A percentile compares a stretch with the other conserved stretches of the same genome.
Evolutionary conservation across 2,888 invertebrate species (phyloP).

Genomic region (Teinopalpus imperialis): DNA sequence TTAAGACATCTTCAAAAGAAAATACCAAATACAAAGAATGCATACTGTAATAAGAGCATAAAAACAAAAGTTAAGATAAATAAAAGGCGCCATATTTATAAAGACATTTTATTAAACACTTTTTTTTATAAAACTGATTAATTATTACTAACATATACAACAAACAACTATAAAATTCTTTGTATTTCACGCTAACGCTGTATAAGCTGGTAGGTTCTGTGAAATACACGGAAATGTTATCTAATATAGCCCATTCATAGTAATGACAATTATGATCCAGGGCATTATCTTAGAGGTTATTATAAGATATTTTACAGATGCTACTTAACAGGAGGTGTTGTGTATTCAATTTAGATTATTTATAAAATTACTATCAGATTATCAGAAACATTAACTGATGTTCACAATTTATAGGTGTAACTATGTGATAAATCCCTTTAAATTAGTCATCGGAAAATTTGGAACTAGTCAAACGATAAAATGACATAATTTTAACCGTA

Average conservation of each 20-base stretch:
- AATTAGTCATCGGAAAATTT: neutral
- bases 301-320: conserved; percentile 61
- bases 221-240: conserved; percentile 53
- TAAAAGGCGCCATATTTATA: conserved; percentile 61
- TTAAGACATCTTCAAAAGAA: too few relatives aligned
- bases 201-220: conserved; percentile 70
- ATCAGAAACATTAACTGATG: too few relatives aligned
- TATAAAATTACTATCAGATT: too few relatives aligned
- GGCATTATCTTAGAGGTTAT: conserved; percentile 42
- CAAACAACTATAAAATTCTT: conserved; percentile 81
- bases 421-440: neutral
- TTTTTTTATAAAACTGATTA: conserved; percentile 75
- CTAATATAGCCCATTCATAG: conserved; percentile 46
- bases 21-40: too few relatives aligned
- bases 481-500: too few relatives aligned
- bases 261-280: conserved; percentile 40
- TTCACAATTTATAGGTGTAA: neutral
- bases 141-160: conserved; percentile 81
- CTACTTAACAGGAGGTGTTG: conserved; percentile 58
- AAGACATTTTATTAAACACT: conserved; percentile 81
- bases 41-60: too few relatives aligned
- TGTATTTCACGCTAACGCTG: conserved; percentile 70
- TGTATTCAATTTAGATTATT: conserved; percentile 38
- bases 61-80: too few relatives aligned
- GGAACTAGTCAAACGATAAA: too few relatives aligned